Evolutionary conservation across 2,888 invertebrate genomes (phyloP).

Genomic region (Thelaira solivaga): DNA sequence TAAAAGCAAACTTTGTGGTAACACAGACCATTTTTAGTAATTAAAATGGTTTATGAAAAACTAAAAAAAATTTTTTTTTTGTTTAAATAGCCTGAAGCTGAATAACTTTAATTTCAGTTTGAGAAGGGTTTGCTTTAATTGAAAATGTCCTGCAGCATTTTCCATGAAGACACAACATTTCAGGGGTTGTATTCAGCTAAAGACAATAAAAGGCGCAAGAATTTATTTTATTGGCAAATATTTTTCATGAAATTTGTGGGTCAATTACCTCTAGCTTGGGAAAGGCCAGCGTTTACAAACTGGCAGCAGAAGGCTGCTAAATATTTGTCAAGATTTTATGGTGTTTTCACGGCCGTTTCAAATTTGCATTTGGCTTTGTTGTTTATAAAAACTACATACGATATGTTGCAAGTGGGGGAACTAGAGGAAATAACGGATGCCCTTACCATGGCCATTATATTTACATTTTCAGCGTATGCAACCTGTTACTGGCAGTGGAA

Average conservation of each 20-base stretch:
- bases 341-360: slow-evolving; percentile 61
- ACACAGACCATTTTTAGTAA: background rate
- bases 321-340: slow-evolving; percentile 44
- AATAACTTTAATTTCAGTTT: slow-evolving; percentile 2
- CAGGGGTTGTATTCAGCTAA: slow-evolving; percentile 62
- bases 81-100: background rate
- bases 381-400: slow-evolving; percentile 67
- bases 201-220: slow-evolving; percentile 62
- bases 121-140: background rate
- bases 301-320: slow-evolving; percentile 45
- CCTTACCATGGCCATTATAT: slow-evolving; percentile 70
- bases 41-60: background rate
- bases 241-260: slow-evolving; percentile 65
- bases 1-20: background rate
- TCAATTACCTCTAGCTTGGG: slow-evolving; percentile 64
- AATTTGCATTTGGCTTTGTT: slow-evolving; percentile 68
- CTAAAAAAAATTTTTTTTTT: too few species aligned
- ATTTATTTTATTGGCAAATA: slow-evolving; percentile 67
- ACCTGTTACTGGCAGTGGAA: slow-evolving; percentile 69
- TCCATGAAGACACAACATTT: slow-evolving; percentile 29
- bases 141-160: slow-evolving; percentile 11
- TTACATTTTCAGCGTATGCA: slow-evolving; percentile 68
- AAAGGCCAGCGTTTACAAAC: slow-evolving; percentile 56
- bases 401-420: slow-evolving; percentile 66
- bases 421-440: slow-evolving; percentile 72